Conservation (phyloP, 2,797 vertebrate species). For the Pangasius larnaudii region DNA sequence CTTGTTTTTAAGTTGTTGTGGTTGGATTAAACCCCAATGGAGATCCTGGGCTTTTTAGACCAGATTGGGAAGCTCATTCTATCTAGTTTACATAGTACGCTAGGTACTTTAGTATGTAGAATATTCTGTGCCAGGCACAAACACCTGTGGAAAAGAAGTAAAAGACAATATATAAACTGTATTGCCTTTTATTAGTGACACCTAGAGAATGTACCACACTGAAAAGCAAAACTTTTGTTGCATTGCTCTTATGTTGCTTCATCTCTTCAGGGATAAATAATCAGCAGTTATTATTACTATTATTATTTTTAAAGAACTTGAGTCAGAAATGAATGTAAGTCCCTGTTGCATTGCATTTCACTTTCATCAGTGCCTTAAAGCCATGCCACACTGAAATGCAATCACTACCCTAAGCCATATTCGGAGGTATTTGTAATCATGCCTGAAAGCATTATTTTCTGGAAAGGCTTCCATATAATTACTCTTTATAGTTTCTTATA, state of each 20-base stretch:
- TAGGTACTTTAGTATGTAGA: neutral
- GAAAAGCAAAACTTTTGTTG: neutral
- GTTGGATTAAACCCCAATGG: neutral
- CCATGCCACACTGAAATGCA: neutral
- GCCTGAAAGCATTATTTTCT: neutral
- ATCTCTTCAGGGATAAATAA: neutral
- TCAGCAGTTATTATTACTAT: neutral
- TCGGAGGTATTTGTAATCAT: neutral
- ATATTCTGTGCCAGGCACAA: neutral
- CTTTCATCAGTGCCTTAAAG: neutral
- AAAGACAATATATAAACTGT: neutral
- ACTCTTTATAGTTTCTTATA: neutral
- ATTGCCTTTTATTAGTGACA: neutral
- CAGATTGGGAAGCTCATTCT: neutral
- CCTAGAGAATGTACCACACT: neutral
- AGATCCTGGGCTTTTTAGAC: neutral
- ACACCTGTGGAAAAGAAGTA: neutral
- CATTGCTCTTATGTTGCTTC: neutral
- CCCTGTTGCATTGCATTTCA: neutral
- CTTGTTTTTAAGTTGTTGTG: neutral
- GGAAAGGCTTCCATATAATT: neutral
- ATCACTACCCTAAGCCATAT: neutral
- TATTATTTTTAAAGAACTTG: neutral
- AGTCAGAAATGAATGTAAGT: neutral
- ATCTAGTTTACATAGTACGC: neutral